Evolutionary conservation across 2,797 vertebrate species (phyloP).

Genomic region (Sciaenops ocellatus): DNA sequence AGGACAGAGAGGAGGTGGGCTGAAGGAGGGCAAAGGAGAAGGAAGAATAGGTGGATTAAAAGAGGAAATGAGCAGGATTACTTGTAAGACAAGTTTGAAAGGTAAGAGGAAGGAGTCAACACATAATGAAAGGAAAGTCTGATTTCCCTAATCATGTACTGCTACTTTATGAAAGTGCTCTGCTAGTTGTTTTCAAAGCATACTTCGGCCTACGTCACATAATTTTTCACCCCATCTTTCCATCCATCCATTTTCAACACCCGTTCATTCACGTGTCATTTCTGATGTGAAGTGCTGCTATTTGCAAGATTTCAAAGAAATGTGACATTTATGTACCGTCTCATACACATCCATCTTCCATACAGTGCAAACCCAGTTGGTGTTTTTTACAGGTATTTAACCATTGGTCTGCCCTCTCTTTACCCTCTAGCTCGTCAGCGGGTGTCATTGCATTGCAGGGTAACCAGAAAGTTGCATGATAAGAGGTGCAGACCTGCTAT

Average conservation of each 20-base stretch:
- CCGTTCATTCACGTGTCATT: conserved; percentile 32
- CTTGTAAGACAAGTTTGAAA: conserved; percentile 35
- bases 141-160: conserved; percentile 52
- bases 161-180: conserved; percentile 38
- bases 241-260: conserved; percentile 31
- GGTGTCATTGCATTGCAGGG: conserved; percentile 61
- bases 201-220: conserved; percentile 1
- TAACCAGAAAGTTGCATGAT: conserved; percentile 67
- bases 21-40: conserved; percentile 50
- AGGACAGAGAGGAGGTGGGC: conserved; percentile 40
- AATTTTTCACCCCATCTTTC: conserved; percentile 23
- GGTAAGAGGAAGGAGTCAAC: conserved; percentile 44
- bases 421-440: conserved; percentile 66
- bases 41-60: conserved; percentile 62
- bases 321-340: conserved; percentile 40
- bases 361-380: conserved; percentile 5
- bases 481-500: conserved; percentile 61
- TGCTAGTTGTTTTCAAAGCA: conserved; percentile 33
- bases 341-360: conserved; percentile 34
- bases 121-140: conserved; percentile 54
- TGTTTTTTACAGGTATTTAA: conserved; percentile 65
- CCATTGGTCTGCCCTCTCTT: conserved; percentile 63
- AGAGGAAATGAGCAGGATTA: conserved; percentile 68
- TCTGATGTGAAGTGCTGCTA: conserved; percentile 57
- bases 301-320: conserved; percentile 56